Percentiles rank a stretch among this genome's conserved stretches.
These are phyloP conservation scores for human DNA, from an alignment of 2,113 vertebrate species.

Conservation along the genomic window DNA sequence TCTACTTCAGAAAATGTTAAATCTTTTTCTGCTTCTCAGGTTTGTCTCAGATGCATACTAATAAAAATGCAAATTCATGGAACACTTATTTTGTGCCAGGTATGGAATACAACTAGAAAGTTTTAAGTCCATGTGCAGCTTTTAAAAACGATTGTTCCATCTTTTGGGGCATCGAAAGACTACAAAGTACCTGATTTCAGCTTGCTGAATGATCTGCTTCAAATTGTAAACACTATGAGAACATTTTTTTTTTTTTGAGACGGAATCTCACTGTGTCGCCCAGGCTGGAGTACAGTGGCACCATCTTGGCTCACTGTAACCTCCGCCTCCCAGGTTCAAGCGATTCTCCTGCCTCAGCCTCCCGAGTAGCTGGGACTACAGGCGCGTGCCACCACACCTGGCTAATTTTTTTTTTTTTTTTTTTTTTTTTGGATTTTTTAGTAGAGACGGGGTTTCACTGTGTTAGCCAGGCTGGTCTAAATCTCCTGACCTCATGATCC, in stretches of 20 bases:
- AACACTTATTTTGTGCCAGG: not conserved
- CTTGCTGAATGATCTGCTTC: not conserved
- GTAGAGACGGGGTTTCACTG: too few species aligned
- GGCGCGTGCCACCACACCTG: too few species aligned
- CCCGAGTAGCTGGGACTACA: too few species aligned
- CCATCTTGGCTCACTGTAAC: too few species aligned
- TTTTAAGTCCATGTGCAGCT: not conserved
- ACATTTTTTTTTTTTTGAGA: not conserved
- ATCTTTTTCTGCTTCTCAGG: not conserved
- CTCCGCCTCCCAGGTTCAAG: too few species aligned
- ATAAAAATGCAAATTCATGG: constrained; percentile 1
- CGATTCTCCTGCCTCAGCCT: too few species aligned
- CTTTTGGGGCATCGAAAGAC: not conserved
- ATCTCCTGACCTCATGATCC: too few species aligned
- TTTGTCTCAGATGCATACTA: not conserved
- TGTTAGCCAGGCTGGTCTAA: too few species aligned
- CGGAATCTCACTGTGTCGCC: too few species aligned
- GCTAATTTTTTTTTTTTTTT: too few species aligned
- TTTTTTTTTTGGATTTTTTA: too few species aligned
- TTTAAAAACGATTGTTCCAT: not conserved
- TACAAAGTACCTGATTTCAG: not conserved
- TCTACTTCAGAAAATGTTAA: not conserved
- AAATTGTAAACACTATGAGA: constrained; percentile 23
- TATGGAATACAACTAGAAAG: not conserved
- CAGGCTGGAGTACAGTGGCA: too few species aligned